Percentiles rank a stretch among this genome's conserved stretches.
These are phyloP conservation scores for Anaspis maculata DNA, from an alignment of 2,888 invertebrate species.

Conservation along the genomic window DNA sequence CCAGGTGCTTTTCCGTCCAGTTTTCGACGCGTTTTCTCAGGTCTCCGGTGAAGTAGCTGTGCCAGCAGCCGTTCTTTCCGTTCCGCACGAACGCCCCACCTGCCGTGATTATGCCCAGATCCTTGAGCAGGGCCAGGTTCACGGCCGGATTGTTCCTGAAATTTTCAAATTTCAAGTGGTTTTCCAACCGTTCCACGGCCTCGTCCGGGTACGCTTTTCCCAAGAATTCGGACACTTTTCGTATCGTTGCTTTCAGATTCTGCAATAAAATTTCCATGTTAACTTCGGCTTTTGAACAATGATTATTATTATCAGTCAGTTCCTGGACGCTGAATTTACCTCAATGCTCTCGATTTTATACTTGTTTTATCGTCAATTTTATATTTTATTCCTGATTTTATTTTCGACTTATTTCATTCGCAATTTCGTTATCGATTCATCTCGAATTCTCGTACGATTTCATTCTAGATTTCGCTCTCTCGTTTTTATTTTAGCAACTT, in stretches of 20 bases:
- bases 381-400: too few relatives aligned
- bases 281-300: too few relatives aligned
- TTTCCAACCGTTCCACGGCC: constrained; percentile 52
- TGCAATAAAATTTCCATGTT: too few relatives aligned
- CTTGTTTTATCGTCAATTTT: too few relatives aligned
- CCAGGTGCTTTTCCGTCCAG: constrained; percentile 61
- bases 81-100: constrained; percentile 60
- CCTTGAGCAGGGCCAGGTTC: constrained; percentile 58
- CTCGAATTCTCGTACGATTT: too few relatives aligned
- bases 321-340: too few relatives aligned
- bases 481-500: too few relatives aligned
- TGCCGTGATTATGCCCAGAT: constrained; percentile 52
- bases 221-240: constrained; percentile 54
- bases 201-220: constrained; percentile 49
- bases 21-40: constrained; percentile 56
- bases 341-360: too few relatives aligned
- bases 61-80: constrained; percentile 64
- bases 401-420: too few relatives aligned
- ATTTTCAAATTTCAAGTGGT: constrained; percentile 71
- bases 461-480: too few relatives aligned
- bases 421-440: too few relatives aligned
- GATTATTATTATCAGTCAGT: too few relatives aligned
- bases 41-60: constrained; percentile 59
- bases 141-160: constrained; percentile 76
- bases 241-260: constrained; percentile 53